Percentiles rank a stretch among this genome's conserved stretches.
Conservation (phyloP, 2,888 invertebrate genomes). For the Acanthosoma haemorrhoidale region DNA sequence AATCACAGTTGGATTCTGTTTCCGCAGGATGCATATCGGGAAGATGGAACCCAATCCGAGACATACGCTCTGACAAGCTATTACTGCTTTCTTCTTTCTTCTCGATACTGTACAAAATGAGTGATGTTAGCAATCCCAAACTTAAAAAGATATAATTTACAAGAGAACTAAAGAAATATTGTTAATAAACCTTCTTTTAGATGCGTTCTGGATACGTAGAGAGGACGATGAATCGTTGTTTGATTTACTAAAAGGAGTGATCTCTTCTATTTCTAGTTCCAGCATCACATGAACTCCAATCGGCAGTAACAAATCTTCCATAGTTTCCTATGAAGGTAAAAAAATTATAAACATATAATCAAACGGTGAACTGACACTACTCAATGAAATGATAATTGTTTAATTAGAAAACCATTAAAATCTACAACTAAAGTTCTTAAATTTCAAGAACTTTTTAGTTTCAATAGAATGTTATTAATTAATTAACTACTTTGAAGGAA, state of each 20-base stretch:
- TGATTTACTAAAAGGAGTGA: neutral
- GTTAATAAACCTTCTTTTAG: neutral
- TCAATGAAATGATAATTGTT: neutral
- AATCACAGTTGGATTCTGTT: neutral
- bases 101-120: neutral
- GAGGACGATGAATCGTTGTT: neutral
- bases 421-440: no score
- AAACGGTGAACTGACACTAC: neutral
- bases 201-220: neutral
- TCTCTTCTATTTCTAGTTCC: slow-evolving; percentile 18
- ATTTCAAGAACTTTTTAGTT: no score
- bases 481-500: no score
- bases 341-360: neutral
- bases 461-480: no score
- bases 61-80: slow-evolving; percentile 5
- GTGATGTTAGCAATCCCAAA: neutral
- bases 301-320: neutral
- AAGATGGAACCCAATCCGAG: slow-evolving; percentile 14
- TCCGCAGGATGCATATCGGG: neutral
- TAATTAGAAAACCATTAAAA: neutral
- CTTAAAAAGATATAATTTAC: neutral
- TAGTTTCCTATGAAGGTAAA: neutral
- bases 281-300: slow-evolving; percentile 6
- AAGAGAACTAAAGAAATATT: neutral
- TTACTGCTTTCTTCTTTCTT: slow-evolving; percentile 20